Percentiles rank a stretch among this genome's conserved stretches.
Conservation (phyloP, 2,888 invertebrate genomes). For the Sepiola atlantica region DNA sequence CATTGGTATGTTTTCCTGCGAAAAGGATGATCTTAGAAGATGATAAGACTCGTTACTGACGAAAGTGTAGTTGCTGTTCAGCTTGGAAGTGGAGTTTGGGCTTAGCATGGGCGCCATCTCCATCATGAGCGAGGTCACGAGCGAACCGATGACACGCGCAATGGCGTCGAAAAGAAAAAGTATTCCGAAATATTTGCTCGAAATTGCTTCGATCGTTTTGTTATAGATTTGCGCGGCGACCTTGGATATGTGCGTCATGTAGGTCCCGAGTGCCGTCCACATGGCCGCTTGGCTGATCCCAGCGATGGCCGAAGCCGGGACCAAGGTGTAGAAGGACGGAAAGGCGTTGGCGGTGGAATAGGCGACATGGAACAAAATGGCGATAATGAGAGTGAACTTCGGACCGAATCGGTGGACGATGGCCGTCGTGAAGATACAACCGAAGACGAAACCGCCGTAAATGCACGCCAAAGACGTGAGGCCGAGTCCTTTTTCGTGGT, state of each 20-base stretch:
- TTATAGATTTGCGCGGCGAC: slow-evolving; percentile 62
- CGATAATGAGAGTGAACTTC: slow-evolving; percentile 59
- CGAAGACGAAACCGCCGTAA: slow-evolving; percentile 65
- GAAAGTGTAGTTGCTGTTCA: background rate
- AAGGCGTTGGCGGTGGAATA: slow-evolving; percentile 68
- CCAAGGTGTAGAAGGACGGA: slow-evolving; percentile 65
- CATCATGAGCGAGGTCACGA: slow-evolving; percentile 68
- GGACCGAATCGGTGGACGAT: slow-evolving; percentile 68
- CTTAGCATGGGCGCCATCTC: slow-evolving; percentile 47
- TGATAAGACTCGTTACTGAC: background rate
- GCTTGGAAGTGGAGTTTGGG: background rate
- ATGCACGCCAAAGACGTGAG: slow-evolving; percentile 66
- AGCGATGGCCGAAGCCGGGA: slow-evolving; percentile 64
- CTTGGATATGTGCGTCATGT: slow-evolving; percentile 68
- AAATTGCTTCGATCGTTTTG: slow-evolving; percentile 60
- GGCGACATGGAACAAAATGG: slow-evolving; percentile 61
- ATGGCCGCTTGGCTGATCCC: slow-evolving; percentile 68
- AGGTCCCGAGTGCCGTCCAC: slow-evolving; percentile 72
- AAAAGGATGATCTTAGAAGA: background rate
- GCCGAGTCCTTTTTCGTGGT: slow-evolving; percentile 68
- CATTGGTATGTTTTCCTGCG: slow-evolving; percentile 8
- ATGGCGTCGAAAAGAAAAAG: slow-evolving; percentile 69
- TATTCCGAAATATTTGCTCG: slow-evolving; percentile 70
- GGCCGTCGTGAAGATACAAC: slow-evolving; percentile 69
- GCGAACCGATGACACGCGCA: slow-evolving; percentile 67